phyloP scores from a whole-genome alignment of 2,888 invertebrate species.

The Pseudococcus viburni region DNA sequence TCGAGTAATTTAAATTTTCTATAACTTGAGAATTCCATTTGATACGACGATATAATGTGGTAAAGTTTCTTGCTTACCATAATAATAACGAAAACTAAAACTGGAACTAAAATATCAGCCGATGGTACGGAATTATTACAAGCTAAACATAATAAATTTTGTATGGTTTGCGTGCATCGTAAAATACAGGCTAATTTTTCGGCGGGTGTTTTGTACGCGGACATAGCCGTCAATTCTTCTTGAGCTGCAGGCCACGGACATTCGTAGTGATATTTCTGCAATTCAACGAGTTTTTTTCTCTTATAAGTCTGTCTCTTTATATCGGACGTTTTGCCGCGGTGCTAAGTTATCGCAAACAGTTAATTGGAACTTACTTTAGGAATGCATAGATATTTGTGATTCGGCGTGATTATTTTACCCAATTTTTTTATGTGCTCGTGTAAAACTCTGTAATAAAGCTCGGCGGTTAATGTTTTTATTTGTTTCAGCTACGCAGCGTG shows the following conservation, averaged over 20 bases:
- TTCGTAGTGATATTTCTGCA: slow-evolving; percentile 83
- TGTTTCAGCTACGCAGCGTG: slow-evolving; percentile 32
- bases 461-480: background rate
- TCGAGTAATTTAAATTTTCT: background rate
- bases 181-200: slow-evolving; percentile 89
- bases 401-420: slow-evolving; percentile 81
- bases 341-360: background rate
- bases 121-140: slow-evolving; percentile 82
- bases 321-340: no score
- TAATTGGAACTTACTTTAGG: slow-evolving; percentile 75
- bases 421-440: slow-evolving; percentile 91
- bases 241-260: slow-evolving; percentile 98
- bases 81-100: slow-evolving; percentile 95
- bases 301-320: no score
- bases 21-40: background rate
- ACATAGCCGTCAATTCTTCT: slow-evolving; percentile 87
- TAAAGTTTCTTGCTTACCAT: slow-evolving; percentile 76
- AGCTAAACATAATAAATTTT: slow-evolving; percentile 91
- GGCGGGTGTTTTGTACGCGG: slow-evolving; percentile 90
- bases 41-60: background rate
- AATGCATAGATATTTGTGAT: slow-evolving; percentile 85
- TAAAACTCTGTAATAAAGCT: slow-evolving; percentile 77
- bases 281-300: slow-evolving; percentile 38
- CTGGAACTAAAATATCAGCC: slow-evolving; percentile 96
- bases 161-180: slow-evolving; percentile 92